Conservation (phyloP, 2,113 vertebrate genomes). For the Urocitellus parryii region DNA sequence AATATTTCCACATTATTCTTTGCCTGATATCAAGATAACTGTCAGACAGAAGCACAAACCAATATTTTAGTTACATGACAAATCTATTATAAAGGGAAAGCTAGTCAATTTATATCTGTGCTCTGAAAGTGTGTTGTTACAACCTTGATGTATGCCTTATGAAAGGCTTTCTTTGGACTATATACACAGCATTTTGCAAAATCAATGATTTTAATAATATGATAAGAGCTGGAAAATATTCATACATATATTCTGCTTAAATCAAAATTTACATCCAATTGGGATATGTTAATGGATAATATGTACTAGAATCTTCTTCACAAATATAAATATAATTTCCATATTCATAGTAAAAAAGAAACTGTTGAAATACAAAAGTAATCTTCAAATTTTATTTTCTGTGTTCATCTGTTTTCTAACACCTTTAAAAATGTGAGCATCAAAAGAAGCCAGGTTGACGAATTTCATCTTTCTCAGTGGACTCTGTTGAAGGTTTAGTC, state of each 20-base stretch:
- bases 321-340: background rate
- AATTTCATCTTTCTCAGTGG: background rate
- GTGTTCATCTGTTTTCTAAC: background rate
- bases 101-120: constrained; percentile 54
- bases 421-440: background rate
- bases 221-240: background rate
- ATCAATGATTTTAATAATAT: constrained; percentile 53
- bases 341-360: background rate
- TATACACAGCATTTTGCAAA: constrained; percentile 19
- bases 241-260: background rate
- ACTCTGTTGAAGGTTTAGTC: background rate
- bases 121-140: constrained; percentile 41
- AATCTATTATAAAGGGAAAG: constrained; percentile 59
- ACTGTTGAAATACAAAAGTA: background rate
- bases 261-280: background rate
- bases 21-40: constrained; percentile 46
- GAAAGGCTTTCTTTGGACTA: constrained; percentile 51
- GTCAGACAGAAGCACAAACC: constrained; percentile 23
- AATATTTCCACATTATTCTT: constrained; percentile 41
- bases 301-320: background rate
- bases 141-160: constrained; percentile 11
- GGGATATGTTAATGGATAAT: background rate
- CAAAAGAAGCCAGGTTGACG: background rate
- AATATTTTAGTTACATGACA: constrained; percentile 55
- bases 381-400: background rate